A percentile compares a stretch with the other conserved stretches of the same genome.
Conservation (phyloP, 2,888 invertebrate species). For the Drosophila kuntzei region DNA sequence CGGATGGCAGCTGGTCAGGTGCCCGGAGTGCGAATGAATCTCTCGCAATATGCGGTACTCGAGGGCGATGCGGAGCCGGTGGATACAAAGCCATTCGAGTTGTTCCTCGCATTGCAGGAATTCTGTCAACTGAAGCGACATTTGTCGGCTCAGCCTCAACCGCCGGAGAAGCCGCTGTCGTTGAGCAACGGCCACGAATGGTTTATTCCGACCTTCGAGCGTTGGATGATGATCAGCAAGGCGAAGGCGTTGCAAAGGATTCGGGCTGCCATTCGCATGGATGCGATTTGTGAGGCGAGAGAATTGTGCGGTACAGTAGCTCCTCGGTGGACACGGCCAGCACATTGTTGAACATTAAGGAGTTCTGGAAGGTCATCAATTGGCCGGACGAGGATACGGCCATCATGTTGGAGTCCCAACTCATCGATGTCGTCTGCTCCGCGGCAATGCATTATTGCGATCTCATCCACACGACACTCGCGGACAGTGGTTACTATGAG, state of each 20-base stretch:
- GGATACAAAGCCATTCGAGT: slow-evolving; percentile 90
- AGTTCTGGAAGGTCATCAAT: slow-evolving; percentile 96
- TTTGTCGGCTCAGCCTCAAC: slow-evolving; percentile 87
- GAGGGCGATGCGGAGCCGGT: slow-evolving; percentile 86
- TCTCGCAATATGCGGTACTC: slow-evolving; percentile 83
- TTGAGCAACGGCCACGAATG: slow-evolving; percentile 89
- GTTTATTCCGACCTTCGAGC: slow-evolving; percentile 95
- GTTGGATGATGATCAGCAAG: slow-evolving; percentile 95
- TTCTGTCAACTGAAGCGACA: slow-evolving; percentile 86
- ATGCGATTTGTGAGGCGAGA: slow-evolving; percentile 92
- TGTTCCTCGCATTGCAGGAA: slow-evolving; percentile 90
- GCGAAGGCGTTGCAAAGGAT: slow-evolving; percentile 91
- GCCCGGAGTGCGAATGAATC: slow-evolving; percentile 82
- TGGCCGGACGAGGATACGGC: slow-evolving; percentile 92
- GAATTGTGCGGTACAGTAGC: slow-evolving; percentile 95
- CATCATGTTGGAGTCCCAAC: slow-evolving; percentile 85
- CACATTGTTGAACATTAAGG: slow-evolving; percentile 90
- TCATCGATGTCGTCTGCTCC: slow-evolving; percentile 93
- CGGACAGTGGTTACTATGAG: slow-evolving; percentile 93
- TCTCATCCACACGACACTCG: slow-evolving; percentile 92
- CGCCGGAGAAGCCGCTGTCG: slow-evolving; percentile 86
- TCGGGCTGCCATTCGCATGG: slow-evolving; percentile 89
- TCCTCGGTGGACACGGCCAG: slow-evolving; percentile 95
- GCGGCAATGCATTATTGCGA: slow-evolving; percentile 95
- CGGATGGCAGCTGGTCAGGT: slow-evolving; percentile 85